Conservation (phyloP, 2,113 vertebrate genomes). For the Neotragus pygmaeus region DNA sequence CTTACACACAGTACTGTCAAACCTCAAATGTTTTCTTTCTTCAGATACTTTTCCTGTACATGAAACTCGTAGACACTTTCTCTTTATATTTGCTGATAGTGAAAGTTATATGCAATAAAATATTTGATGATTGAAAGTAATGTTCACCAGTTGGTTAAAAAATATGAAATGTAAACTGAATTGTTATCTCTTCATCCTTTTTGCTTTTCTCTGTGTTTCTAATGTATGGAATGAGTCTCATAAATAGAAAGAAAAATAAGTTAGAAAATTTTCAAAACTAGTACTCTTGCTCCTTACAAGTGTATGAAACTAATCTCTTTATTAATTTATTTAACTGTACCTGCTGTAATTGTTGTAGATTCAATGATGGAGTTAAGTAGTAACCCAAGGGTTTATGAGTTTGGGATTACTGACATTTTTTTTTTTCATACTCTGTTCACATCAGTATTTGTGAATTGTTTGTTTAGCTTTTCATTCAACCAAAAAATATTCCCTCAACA, state of each 20-base stretch:
- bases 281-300: constrained; percentile 60
- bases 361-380: constrained; percentile 53
- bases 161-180: constrained; percentile 67
- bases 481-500: constrained; percentile 61
- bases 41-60: constrained; percentile 64
- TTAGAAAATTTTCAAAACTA: constrained; percentile 53
- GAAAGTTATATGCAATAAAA: constrained; percentile 73
- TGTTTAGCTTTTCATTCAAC: constrained; percentile 63
- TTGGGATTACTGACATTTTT: constrained; percentile 34
- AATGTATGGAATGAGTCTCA: constrained; percentile 72
- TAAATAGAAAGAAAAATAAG: constrained; percentile 66
- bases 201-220: constrained; percentile 71
- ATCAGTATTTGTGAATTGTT: constrained; percentile 58
- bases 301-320: constrained; percentile 61
- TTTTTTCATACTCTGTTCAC: constrained; percentile 53
- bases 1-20: constrained; percentile 72
- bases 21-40: constrained; percentile 68
- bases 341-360: constrained; percentile 64
- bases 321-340: constrained; percentile 61
- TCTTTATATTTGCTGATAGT: constrained; percentile 63
- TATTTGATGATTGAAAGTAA: constrained; percentile 56
- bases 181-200: constrained; percentile 67
- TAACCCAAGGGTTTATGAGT: constrained; percentile 45
- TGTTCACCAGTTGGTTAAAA: constrained; percentile 60
- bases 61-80: constrained; percentile 53